Base-by-base conservation (phyloP, 1,140 invertebrate genomes). In the Drosophila insularis region DNA sequence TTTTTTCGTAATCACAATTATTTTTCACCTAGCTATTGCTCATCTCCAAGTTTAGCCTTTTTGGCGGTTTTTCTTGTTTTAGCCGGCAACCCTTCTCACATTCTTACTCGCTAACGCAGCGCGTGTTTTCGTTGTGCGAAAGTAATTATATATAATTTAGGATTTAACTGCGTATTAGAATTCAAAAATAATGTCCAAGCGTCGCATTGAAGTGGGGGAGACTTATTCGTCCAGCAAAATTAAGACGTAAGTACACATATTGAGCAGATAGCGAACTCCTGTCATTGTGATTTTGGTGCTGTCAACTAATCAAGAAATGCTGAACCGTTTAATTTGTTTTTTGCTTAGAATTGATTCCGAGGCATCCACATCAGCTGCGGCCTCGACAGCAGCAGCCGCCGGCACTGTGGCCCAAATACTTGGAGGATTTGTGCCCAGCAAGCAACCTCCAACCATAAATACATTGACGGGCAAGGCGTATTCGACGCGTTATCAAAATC, bases 171-270 rank as follows among this genome's bases (percentile, higher is more conserved):
- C 8, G 21, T 54, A 13, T 27, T n/a, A n/a, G 35, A 54, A 50
- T 8, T 4, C 10, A 35, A 64, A 13, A 23, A 68, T 68, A 40
- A 97, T 97, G 96, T 96, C 96, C 17, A 97, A 97, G 91, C 93
- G 96, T 74, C 94, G 96, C 87, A 96, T 97, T 82, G 96, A 97
- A 93, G 95, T 97, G 27, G 93, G 95, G 74, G 96, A 97, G 91
- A 96, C 96, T 3, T 96, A 96, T 91, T 93, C 96, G 62, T 93
- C 96, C 62, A 96, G 7, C 19, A 91, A 96, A 85, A 94, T 95
- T 87, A 95, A 95, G 92, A 93, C 94, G 96, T 96, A 91, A 93
- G 93, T 93, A 67, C 7, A 14, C n/a, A n/a, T n/a, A n/a, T n/a
- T 0, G 3, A 7, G 4, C 5, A 19, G n/a, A 40, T 4, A 13